A percentile compares a stretch with the other conserved stretches of the same genome.
These are phyloP conservation scores for Callaeas wilsoni DNA, from an alignment of 2,113 vertebrate genomes.

Conservation along the genomic window DNA sequence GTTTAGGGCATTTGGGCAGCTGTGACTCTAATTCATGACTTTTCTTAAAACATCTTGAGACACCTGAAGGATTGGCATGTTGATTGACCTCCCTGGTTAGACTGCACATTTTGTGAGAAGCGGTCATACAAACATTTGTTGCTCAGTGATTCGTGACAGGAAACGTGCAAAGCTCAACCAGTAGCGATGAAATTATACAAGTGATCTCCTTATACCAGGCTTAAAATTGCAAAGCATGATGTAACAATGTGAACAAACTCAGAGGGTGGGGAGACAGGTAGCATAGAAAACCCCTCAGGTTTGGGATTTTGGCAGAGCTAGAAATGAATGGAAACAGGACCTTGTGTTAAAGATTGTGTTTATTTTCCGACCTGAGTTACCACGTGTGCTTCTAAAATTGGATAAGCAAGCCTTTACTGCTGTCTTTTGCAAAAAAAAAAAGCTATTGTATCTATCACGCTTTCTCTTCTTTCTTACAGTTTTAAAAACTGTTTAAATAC, in stretches of 20 bases:
- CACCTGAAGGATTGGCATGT: neutral
- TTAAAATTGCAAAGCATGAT: neutral
- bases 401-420: neutral
- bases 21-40: neutral
- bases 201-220: neutral
- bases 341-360: neutral
- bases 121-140: neutral
- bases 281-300: neutral
- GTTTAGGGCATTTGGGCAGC: neutral
- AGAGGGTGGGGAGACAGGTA: neutral
- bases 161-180: neutral
- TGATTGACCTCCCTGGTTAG: neutral
- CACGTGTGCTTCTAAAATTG: accelerated
- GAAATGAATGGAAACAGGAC: neutral
- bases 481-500: neutral
- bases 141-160: neutral
- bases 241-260: neutral
- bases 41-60: neutral
- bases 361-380: neutral
- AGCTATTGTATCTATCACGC: neutral
- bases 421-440: neutral
- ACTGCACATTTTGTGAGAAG: neutral
- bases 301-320: neutral
- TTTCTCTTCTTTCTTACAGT: neutral
- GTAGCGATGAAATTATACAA: neutral